A percentile compares a stretch with the other conserved stretches of the same genome.
Evolutionary conservation across 2,113 vertebrate species (phyloP).

Genomic region (Pandion haliaetus): DNA sequence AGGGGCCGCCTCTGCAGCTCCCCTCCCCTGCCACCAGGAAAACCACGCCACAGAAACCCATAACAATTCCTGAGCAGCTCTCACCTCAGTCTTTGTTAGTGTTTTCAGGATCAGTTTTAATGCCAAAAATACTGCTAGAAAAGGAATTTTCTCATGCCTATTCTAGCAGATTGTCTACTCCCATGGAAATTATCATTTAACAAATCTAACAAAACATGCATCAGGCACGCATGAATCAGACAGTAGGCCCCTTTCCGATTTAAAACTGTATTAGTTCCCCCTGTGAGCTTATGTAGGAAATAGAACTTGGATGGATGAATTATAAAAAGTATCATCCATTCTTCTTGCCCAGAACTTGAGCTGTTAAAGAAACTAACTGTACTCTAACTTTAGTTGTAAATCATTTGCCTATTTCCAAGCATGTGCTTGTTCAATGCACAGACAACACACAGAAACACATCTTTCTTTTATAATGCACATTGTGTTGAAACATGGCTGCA

Average conservation of each 20-base stretch:
- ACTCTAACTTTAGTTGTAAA: not conserved
- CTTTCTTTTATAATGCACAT: not conserved
- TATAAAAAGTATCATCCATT: not conserved
- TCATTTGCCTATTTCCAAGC: not conserved
- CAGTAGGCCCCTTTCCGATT: not conserved
- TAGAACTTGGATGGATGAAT: not conserved
- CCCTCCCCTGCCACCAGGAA: too few relatives aligned
- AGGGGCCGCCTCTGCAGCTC: too few relatives aligned
- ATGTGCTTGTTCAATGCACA: accelerated
- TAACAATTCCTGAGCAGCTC: not conserved
- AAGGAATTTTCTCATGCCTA: not conserved
- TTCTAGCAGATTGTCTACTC: not conserved
- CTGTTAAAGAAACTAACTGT: not conserved
- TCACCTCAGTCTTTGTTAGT: not conserved
- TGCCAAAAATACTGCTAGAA: not conserved
- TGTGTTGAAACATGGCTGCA: not conserved
- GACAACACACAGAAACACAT: not conserved
- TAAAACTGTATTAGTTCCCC: not conserved
- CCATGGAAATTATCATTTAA: not conserved
- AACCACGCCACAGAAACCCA: too few relatives aligned
- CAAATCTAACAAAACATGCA: not conserved
- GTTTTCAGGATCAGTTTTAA: not conserved
- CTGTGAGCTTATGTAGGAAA: not conserved
- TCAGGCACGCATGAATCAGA: not conserved
- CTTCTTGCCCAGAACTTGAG: not conserved